Base-by-base conservation (phyloP, 1,140 invertebrate species). In the Penaeus vannamei region DNA sequence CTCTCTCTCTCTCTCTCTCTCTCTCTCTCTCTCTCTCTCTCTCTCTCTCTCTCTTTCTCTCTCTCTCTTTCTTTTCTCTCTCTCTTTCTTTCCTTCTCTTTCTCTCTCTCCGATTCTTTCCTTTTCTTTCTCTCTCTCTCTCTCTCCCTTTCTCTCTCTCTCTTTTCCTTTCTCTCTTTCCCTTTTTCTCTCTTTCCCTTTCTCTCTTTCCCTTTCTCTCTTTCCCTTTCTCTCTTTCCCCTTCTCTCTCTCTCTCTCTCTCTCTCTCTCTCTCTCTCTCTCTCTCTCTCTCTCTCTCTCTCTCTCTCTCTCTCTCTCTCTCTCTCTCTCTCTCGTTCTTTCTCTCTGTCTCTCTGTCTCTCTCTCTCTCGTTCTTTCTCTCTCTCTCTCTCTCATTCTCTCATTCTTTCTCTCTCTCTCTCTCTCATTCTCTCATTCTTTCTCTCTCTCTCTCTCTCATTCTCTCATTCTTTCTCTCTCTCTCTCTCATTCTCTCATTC, bases 371-470 rank as follows among this genome's bases (percentile, higher is more conserved):
- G 2, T 23, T 81, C 79, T 81, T 42, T 81, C 42, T 53, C 36
- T 7, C 79, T 53, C 36, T 81, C 79, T 81, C 79, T 81, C 42
- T 81, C 79, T 81, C 79, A 53, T 42, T 81, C 79, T 81, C 79
- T 81, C 79, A 53, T 36, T 80, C 77, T 80, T 36, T 80, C 77
- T 80, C 77, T 80, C 77, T 80, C 77, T 80, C 77, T 80, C 77
- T 80, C 77, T 80, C 29, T 53, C 77, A 53, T 29, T 36, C 26
- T 10, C 36, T 22, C 42, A 0, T 8, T 22, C 77, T 46, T 32
- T 80, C 29, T 29, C 77, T 80, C 42, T 80, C 77, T 46, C 77
- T 80, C 77, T 46, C 77, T 80, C 32, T 36, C 29, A 1, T 32
- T 79, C 77, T 79, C 29, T 42, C 29, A 0, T 19, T 79, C 77